Evolutionary conservation across 2,113 vertebrate species (phyloP), one percentile per base, ranked within the genome.

Genomic region (Tupaia chinensis): DNA sequence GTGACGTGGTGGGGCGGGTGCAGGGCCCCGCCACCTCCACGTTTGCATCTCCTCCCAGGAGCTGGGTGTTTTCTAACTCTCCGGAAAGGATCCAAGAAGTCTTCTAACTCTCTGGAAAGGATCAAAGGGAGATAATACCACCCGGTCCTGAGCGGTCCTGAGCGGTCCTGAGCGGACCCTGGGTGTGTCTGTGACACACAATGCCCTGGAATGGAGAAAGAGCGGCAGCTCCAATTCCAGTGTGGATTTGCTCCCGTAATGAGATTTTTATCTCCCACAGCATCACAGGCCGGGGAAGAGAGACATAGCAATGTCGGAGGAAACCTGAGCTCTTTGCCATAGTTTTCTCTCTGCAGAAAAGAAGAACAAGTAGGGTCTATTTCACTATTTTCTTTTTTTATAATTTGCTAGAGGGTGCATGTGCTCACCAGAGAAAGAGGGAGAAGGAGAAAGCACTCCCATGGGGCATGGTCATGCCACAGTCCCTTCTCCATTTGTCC

Each of bases 181-280:
- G 32, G 23, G 19, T 25, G 1, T 2, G 6, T 22, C 32, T 20
- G 29, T 54, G 11, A n/a, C 0, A 5, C 8, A 11, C n/a, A 25
- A 9, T 4, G 44, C n/a, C 76, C 85, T 17, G 44, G 54, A 2
- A n/a, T 15, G 12, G 23, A 72, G 20, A 9, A 29, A 27, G 32
- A 34, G 13, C 79, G 20, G 16, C 44, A 14, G 20, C 13, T 29
- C 16, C n/a, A 16, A 9, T 7, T n/a, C 19, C 22, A 11, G 13
- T 72, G 58, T 3, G 1, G 32, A 69, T 65, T 93, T 25, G 19
- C n/a, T 73, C 58, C 53, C 22, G n/a, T 1, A 22, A 79, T 9
- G 76, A 78, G 25, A 32, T 54, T 89, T 92, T 80, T 53, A 22
- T 88, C 82, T 77, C n/a, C 27, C 25, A 54, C 3, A 53, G 61